These are phyloP conservation scores for Cataglyphis rosenhaueri DNA, from an alignment of 2,888 invertebrate species.

Conservation along the genomic window DNA sequence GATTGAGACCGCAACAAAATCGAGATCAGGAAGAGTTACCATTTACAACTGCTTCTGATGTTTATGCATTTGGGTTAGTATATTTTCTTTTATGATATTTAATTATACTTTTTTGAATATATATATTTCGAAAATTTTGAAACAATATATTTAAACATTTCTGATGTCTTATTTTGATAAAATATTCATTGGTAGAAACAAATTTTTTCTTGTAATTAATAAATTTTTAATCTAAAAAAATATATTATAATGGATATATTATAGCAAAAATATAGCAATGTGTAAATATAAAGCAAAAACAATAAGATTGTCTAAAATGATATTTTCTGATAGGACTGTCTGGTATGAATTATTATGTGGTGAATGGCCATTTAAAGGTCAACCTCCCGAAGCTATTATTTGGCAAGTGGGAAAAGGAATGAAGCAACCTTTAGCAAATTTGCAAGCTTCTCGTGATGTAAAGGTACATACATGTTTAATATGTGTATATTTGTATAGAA, in stretches of 20 bases:
- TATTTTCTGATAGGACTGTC: conserved; percentile 90
- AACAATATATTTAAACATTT: conserved; percentile 12
- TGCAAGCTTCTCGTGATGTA: conserved; percentile 97
- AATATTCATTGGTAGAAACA: neutral
- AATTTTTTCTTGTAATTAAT: neutral
- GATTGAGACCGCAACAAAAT: conserved; percentile 91
- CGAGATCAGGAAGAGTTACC: conserved; percentile 95
- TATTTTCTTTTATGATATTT: neutral
- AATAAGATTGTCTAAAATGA: neutral
- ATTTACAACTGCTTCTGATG: conserved; percentile 96
- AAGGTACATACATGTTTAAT: conserved; percentile 89
- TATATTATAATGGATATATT: conserved; percentile 4
- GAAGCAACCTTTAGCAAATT: conserved; percentile 97
- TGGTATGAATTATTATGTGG: conserved; percentile 99
- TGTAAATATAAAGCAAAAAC: neutral
- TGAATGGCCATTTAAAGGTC: conserved; percentile 97
- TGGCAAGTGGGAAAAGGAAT: conserved; percentile 99
- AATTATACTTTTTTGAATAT: neutral
- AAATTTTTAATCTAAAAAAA: neutral
- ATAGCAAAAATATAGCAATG: neutral
- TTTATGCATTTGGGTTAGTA: conserved; percentile 98
- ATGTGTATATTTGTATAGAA: neutral
- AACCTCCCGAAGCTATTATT: conserved; percentile 97
- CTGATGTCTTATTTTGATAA: neutral
- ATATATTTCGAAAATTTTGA: neutral